Conservation (phyloP, 1,140 invertebrate genomes). For the Drosophila elegans region DNA sequence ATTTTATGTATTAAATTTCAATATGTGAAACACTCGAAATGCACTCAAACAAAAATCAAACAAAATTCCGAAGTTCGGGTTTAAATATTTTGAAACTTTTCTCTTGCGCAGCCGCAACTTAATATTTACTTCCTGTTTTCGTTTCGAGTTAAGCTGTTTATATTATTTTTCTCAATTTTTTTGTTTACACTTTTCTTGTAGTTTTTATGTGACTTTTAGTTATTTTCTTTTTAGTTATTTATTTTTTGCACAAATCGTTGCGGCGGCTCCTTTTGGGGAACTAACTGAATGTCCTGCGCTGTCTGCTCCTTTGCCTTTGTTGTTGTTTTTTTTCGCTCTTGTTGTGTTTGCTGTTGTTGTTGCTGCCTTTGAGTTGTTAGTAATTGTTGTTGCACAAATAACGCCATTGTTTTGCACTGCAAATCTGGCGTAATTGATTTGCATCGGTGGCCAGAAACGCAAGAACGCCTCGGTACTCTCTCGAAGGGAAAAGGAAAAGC, state of each 20-base stretch:
- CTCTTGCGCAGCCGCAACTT: constrained; percentile 19
- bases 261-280: constrained; percentile 16
- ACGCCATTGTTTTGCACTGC: constrained; percentile 75
- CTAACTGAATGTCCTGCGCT: constrained; percentile 37
- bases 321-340: constrained; percentile 14
- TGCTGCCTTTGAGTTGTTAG: constrained; percentile 26
- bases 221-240: constrained; percentile 5
- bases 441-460: constrained; percentile 42
- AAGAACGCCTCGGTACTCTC: constrained; percentile 17
- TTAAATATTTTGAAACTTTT: neutral
- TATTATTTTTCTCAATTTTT: neutral
- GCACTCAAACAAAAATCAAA: constrained; percentile 48
- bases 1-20: neutral
- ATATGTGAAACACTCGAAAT: constrained; percentile 20
- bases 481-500: constrained; percentile 1
- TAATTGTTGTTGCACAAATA: constrained; percentile 54
- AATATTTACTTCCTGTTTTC: constrained; percentile 5
- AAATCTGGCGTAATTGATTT: constrained; percentile 61
- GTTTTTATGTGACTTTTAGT: constrained; percentile 5
- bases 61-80: neutral
- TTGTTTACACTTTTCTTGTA: neutral
- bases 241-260: constrained; percentile 5
- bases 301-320: constrained; percentile 6
- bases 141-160: constrained; percentile 11
- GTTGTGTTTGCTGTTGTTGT: constrained; percentile 2